Evolutionary conservation across 2,797 vertebrate genomes (phyloP).

Genomic region (Aplochiton taeniatus): DNA sequence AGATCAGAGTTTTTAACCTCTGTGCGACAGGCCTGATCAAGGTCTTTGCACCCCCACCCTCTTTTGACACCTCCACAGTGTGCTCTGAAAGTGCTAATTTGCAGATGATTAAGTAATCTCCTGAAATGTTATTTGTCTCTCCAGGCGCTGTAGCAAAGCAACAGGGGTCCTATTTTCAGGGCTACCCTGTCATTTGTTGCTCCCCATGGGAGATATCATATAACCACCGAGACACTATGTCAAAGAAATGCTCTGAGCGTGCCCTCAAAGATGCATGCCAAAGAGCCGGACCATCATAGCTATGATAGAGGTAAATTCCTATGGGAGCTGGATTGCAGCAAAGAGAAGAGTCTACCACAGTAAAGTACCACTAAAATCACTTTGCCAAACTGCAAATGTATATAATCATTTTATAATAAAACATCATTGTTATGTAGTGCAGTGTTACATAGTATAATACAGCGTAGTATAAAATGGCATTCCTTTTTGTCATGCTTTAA

Average conservation of each 20-base stretch:
- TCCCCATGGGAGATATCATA: constrained; percentile 55
- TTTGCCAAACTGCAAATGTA: too few relatives aligned
- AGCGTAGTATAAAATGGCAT: too few relatives aligned
- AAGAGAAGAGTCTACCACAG: too few relatives aligned
- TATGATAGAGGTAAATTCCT: too few relatives aligned
- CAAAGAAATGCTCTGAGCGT: constrained; percentile 54
- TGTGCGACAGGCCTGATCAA: constrained; percentile 55
- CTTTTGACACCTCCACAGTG: constrained; percentile 58
- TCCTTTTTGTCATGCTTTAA: too few relatives aligned
- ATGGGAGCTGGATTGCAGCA: too few relatives aligned
- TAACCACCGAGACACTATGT: constrained; percentile 56
- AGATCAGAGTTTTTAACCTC: constrained; percentile 1
- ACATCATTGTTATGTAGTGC: too few relatives aligned
- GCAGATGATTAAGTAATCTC: constrained; percentile 80
- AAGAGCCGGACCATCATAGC: too few relatives aligned
- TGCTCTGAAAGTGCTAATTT: constrained; percentile 78
- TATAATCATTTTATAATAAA: too few relatives aligned
- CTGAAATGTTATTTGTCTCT: constrained; percentile 75
- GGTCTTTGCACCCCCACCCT: constrained; percentile 41
- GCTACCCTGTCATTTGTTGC: constrained; percentile 60
- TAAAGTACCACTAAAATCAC: too few relatives aligned
- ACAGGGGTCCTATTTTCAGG: constrained; percentile 67
- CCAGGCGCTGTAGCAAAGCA: constrained; percentile 58
- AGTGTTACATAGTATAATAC: too few relatives aligned
- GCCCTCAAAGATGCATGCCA: constrained; percentile 23